Base-by-base conservation (phyloP, 2,113 vertebrate species). In the Leucopsar rothschildi region DNA sequence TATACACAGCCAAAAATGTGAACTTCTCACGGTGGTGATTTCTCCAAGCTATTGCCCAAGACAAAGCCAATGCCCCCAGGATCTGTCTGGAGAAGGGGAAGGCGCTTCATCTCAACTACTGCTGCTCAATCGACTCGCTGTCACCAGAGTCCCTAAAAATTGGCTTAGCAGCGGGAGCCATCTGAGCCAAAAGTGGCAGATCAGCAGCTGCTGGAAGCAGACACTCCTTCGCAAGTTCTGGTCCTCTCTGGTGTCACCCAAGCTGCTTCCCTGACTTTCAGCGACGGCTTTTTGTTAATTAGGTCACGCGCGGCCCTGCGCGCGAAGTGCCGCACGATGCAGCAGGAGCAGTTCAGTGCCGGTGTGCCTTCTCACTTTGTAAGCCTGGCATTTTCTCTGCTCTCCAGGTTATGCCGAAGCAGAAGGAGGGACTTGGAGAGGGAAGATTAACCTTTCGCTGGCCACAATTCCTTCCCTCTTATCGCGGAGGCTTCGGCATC, bases 181-280 rank as follows among this genome's bases (percentile, higher is more conserved):
- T 65, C 50, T 0, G 10, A 92, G 78, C 77, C 86, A 88, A 93
- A 94, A 92, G 53, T 15, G 80, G 66, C 75, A 87, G 61, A 91
- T 59, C 71, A 95, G 86, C 88, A 96, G 82, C 90, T 96, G 90
- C 77, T 77, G 87, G 71, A 66, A 84, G 95, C 90, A 82, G 78
- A 92, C 87, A 94, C 92, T 93, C 93, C 85, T 95, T 82, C 15
- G 6, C 95, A 95, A 95, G 64, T 95, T 95, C 92, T 70, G 88
- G 27, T 77, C 82, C 69, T 95, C 42, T 80, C 82, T 79, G 53
- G 27, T 83, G 57, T 88, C 42, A 10, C 44, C 79, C 70, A 78
- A 50, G 60, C 86, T 93, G 92, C 90, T 96, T 95, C 68, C 64
- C 82, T 76, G 86, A 75, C 64, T 96, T 88, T 39, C 56, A 91